Conservation (phyloP, 2,888 invertebrate species). For the Erynnis tages region DNA sequence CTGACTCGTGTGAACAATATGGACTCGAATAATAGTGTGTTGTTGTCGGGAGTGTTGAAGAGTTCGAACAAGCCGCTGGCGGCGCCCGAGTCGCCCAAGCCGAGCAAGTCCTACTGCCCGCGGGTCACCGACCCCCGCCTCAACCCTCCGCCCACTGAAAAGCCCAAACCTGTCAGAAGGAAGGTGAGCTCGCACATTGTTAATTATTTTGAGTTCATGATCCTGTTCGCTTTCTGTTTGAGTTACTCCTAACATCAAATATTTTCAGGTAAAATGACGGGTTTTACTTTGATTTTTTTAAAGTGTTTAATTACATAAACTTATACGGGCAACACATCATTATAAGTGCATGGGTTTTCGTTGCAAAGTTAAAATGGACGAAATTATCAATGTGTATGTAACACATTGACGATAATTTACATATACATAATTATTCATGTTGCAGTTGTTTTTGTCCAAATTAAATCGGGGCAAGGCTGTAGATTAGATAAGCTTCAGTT, state of each 20-base stretch:
- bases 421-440: not conserved
- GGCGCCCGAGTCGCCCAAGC: conserved; percentile 40
- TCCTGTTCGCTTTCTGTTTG: not conserved
- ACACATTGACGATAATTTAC: too few species aligned
- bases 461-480: conserved; percentile 16
- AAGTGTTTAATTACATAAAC: too few species aligned
- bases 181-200: conserved; percentile 59
- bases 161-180: conserved; percentile 75
- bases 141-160: conserved; percentile 70
- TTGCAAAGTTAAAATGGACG: too few species aligned
- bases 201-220: not conserved
- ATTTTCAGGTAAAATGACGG: too few species aligned
- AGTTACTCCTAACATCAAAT: too few species aligned
- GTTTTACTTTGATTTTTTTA: too few species aligned
- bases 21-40: conserved; percentile 77
- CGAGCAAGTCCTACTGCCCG: conserved; percentile 31
- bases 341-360: not conserved
- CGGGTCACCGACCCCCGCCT: conserved; percentile 65
- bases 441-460: conserved; percentile 21
- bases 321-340: not conserved
- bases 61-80: conserved; percentile 47
- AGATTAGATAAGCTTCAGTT: conserved; percentile 17
- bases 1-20: conserved; percentile 76
- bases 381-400: too few species aligned
- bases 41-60: conserved; percentile 71